These are phyloP conservation scores for Campoplex nolae DNA, from an alignment of 2,888 invertebrate species.

Conservation along the genomic window DNA sequence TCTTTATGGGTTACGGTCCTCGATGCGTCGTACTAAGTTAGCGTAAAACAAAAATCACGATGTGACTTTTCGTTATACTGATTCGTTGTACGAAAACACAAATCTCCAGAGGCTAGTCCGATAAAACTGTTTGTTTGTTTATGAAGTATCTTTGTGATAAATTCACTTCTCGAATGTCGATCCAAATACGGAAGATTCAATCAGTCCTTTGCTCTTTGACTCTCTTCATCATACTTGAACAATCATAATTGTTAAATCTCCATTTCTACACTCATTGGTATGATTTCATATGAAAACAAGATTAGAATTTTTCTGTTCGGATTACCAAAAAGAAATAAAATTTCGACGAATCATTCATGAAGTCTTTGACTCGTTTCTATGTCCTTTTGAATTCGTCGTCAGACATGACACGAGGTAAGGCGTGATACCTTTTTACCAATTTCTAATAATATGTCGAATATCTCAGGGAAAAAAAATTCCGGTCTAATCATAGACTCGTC, in stretches of 20 bases:
- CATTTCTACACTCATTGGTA: neutral
- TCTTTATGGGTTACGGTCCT: conserved; percentile 25
- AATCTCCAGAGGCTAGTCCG: neutral
- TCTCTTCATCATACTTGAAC: neutral
- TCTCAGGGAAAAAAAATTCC: neutral
- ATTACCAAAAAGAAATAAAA: neutral
- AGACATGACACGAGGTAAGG: neutral
- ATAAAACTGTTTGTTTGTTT: too few relatives aligned
- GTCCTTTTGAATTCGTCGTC: neutral
- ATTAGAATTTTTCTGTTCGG: neutral
- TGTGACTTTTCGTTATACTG: conserved; percentile 10
- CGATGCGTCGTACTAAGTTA: neutral
- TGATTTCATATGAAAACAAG: neutral
- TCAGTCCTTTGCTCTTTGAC: too few relatives aligned
- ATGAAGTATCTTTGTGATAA: too few relatives aligned
- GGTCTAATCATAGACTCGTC: neutral
- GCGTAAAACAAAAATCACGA: conserved; percentile 4
- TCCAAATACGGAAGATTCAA: too few relatives aligned
- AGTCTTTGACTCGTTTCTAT: neutral
- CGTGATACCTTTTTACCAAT: neutral
- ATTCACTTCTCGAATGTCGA: too few relatives aligned
- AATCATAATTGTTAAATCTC: neutral
- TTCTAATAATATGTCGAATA: neutral
- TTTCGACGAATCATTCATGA: neutral
- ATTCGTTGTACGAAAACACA: neutral